These are phyloP conservation scores for Aleiodes testaceus DNA, from an alignment of 2,888 invertebrate genomes.

Conservation along the genomic window DNA sequence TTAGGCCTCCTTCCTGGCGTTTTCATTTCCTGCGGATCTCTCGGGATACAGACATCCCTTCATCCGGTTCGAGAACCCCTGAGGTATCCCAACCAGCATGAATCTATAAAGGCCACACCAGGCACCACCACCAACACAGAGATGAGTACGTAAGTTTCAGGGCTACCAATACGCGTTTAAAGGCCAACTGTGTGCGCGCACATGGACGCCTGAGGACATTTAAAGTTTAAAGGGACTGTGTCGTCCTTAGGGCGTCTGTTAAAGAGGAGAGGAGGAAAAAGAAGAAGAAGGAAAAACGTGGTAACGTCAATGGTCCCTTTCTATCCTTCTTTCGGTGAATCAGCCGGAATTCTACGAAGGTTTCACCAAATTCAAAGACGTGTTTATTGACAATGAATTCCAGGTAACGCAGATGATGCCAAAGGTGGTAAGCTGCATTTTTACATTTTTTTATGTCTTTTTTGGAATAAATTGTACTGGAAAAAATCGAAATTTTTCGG, in stretches of 20 bases:
- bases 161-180: slow-evolving; percentile 21
- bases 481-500: too few relatives aligned
- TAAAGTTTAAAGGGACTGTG: slow-evolving; percentile 60
- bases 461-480: too few relatives aligned
- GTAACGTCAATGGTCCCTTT: slow-evolving; percentile 4
- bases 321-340: slow-evolving; percentile 3
- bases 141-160: neutral
- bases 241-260: slow-evolving; percentile 15
- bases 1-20: slow-evolving; percentile 47
- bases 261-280: neutral
- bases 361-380: slow-evolving; percentile 27
- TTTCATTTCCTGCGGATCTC: slow-evolving; percentile 56
- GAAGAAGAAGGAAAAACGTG: neutral
- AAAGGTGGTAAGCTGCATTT: too few relatives aligned
- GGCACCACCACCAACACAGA: slow-evolving; percentile 38
- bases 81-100: slow-evolving; percentile 33
- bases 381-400: slow-evolving; percentile 25
- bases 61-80: slow-evolving; percentile 50
- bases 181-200: slow-evolving; percentile 37
- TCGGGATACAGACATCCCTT: slow-evolving; percentile 47
- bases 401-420: slow-evolving; percentile 23
- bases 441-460: too few relatives aligned
- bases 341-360: slow-evolving; percentile 23
- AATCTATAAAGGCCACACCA: slow-evolving; percentile 35
- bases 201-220: slow-evolving; percentile 51